Evolutionary conservation across 2,888 invertebrate genomes (phyloP), one percentile per base, ranked within the genome.

Genomic region (Eilema caniola): DNA sequence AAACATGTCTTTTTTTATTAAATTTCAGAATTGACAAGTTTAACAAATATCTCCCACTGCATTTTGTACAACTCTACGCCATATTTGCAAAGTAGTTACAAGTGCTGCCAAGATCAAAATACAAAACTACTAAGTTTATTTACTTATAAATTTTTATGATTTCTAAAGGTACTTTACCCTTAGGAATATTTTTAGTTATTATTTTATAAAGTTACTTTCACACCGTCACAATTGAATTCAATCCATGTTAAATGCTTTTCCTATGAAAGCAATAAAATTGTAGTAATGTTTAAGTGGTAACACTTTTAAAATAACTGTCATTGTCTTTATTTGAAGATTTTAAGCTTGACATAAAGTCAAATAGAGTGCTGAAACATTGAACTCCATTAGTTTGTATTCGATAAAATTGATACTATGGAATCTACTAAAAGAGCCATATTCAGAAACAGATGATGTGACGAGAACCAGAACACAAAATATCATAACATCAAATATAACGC

Each of bases 31-130:
- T 90, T 92, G 93, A 92, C 93, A 93, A 89, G 85, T 90, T 77
- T 83, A 90, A 82, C 90, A 92, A 91, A 89, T 86, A 88, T 85
- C 89, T 89, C 86, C 88, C 88, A 92, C 92, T 93, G 93, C 93
- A 92, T 93, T 90, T 91, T 90, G 90, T 89, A 89, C 88, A 88
- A 90, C 89, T 87, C 87, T 93, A 92, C 94, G 94, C 94, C 94
- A 94, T 94, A 91, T 94, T 94, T 91, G 91, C 90, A 85, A 89
- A 86, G 81, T 86, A 86, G 79, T 71, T 79, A 71, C 69, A 3
- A 70, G 83, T 86, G 88, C 86, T 91, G 86, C 90, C 86, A 87
- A 33, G 16, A 8, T 23, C 59, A 68, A 77, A 74, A 68, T 72
- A 71, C 73, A 69, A 70, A 57, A 23, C 70, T 74, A 74, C 74